Conservation (phyloP, 2,888 invertebrate genomes). For the Rugalucina vietnamica region DNA sequence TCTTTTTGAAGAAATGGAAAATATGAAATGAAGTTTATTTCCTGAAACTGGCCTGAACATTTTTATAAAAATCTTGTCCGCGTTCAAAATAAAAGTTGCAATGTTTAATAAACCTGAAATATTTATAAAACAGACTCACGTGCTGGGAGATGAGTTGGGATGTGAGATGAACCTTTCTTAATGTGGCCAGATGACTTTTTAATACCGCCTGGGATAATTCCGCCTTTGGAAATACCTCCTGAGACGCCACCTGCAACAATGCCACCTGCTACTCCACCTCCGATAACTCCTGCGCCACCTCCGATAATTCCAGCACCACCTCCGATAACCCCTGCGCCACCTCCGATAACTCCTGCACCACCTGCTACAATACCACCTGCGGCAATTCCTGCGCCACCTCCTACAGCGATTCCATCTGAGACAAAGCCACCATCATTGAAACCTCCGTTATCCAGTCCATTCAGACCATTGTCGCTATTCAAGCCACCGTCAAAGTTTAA, state of each 20-base stretch:
- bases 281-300: neutral
- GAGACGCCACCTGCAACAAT: neutral
- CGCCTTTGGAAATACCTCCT: neutral
- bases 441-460: no score
- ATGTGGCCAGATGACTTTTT: neutral
- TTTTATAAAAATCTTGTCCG: no score
- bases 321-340: neutral
- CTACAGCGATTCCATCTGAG: no score
- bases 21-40: no score
- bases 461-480: neutral
- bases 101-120: no score
- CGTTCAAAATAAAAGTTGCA: no score
- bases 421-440: no score
- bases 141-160: no score
- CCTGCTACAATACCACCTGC: no score
- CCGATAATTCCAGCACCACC: neutral
- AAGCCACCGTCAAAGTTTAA: neutral
- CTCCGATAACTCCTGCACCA: neutral
- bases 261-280: neutral
- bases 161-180: neutral
- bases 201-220: neutral
- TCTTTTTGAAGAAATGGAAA: no score
- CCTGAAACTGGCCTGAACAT: no score
- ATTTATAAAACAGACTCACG: no score
- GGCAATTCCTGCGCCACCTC: neutral